Percentiles rank a stretch among this genome's conserved stretches.
These are phyloP conservation scores for Siniperca obscura DNA, from an alignment of 2,797 vertebrate species.

Conservation along the genomic window DNA sequence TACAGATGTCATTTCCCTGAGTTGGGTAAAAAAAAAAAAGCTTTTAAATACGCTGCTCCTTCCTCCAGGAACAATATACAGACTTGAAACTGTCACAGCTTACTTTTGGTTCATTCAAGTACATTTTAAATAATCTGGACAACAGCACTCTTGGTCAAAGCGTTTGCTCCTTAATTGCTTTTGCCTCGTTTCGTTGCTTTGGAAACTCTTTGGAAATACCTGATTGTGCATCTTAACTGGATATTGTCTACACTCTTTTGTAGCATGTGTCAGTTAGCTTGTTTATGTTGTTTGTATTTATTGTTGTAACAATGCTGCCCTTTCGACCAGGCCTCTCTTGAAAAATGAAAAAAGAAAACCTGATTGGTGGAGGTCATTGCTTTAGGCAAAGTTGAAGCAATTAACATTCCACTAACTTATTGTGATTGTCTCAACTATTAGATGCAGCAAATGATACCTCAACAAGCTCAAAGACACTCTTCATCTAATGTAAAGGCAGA, in stretches of 20 bases:
- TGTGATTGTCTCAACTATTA: neutral
- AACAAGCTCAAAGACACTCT: neutral
- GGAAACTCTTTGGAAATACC: neutral
- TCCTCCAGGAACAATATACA: neutral
- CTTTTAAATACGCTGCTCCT: too few relatives aligned
- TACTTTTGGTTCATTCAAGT: neutral
- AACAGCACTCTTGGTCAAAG: too few relatives aligned
- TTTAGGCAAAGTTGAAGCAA: neutral
- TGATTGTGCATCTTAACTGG: neutral
- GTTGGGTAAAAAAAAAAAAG: neutral
- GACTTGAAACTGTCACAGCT: neutral
- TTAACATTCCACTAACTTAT: neutral
- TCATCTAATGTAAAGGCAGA: neutral
- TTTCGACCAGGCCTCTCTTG: too few relatives aligned
- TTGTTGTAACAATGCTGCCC: neutral
- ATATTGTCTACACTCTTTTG: neutral
- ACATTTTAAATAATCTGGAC: neutral
- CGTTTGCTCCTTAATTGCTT: neutral
- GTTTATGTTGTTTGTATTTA: neutral
- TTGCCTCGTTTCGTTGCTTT: neutral
- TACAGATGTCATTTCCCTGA: too few relatives aligned
- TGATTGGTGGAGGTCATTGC: neutral
- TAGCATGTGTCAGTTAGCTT: neutral
- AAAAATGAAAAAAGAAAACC: neutral
- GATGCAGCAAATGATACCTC: neutral